phyloP scores from a whole-genome alignment of 2,888 invertebrate genomes.

The Gymnosoma rotundatum region DNA sequence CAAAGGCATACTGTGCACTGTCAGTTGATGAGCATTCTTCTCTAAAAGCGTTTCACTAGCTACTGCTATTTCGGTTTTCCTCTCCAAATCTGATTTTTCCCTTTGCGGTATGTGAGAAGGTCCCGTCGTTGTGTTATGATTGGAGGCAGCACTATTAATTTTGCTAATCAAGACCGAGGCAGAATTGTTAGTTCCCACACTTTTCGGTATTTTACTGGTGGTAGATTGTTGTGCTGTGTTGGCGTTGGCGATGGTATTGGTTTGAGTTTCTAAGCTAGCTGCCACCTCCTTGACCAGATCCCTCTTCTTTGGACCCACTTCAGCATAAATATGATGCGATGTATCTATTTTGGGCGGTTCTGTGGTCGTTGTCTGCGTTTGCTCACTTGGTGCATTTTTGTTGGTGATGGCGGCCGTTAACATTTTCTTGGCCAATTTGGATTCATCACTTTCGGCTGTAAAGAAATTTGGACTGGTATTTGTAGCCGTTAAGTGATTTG shows the following conservation, averaged over 20 bases:
- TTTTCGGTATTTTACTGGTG: conserved; percentile 78
- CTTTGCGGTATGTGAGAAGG: conserved; percentile 54
- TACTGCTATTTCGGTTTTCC: conserved; percentile 77
- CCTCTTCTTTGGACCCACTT: conserved; percentile 79
- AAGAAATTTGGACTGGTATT: conserved; percentile 69
- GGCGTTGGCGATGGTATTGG: conserved; percentile 30
- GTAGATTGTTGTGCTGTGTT: conserved; percentile 50
- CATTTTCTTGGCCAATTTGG: conserved; percentile 81
- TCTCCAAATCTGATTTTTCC: conserved; percentile 62
- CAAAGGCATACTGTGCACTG: conserved; percentile 84
- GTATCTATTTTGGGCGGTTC: conserved; percentile 89
- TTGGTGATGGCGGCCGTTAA: conserved; percentile 74
- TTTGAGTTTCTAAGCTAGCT: conserved; percentile 71
- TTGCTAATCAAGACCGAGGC: conserved; percentile 76
- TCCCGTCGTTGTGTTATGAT: conserved; percentile 1
- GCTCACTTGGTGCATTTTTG: conserved; percentile 64
- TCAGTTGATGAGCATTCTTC: conserved; percentile 82
- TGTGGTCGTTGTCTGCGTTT: conserved; percentile 76
- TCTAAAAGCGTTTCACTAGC: conserved; percentile 78
- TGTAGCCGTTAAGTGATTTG: conserved; percentile 38
- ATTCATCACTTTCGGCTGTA: conserved; percentile 84
- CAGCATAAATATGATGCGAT: conserved; percentile 88
- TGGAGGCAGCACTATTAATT: conserved; percentile 72
- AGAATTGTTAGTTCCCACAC: conserved; percentile 73
- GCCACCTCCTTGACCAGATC: conserved; percentile 73